phyloP scores from a whole-genome alignment of 2,797 vertebrate genomes.

The Parambassis ranga region DNA sequence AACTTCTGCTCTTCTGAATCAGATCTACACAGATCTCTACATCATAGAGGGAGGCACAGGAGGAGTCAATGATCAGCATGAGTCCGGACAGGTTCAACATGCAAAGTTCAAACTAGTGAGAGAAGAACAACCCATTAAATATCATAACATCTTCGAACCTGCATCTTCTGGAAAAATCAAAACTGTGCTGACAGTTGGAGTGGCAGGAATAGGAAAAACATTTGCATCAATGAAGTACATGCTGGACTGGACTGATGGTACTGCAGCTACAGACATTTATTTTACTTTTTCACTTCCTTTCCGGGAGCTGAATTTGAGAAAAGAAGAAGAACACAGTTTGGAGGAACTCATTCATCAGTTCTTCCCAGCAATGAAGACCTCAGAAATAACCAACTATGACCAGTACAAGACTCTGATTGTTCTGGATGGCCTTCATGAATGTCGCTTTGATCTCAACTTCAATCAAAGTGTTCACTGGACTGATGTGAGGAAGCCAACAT shows the following conservation, averaged over 20 bases:
- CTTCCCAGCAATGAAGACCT: slow-evolving; percentile 21
- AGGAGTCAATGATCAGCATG: slow-evolving; percentile 13
- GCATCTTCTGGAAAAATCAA: neutral
- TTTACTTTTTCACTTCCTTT: slow-evolving; percentile 45
- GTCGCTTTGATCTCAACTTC: neutral
- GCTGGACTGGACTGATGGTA: slow-evolving; percentile 54
- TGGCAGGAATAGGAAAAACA: slow-evolving; percentile 53
- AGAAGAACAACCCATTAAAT: slow-evolving; percentile 43
- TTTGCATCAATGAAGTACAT: slow-evolving; percentile 55
- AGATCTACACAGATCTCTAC: slow-evolving; percentile 61
- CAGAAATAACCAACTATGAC: slow-evolving; percentile 35
- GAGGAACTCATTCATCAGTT: slow-evolving; percentile 16
- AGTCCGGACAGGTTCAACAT: neutral
- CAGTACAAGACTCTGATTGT: slow-evolving; percentile 16
- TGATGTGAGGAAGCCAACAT: neutral
- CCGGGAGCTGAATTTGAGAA: slow-evolving; percentile 50
- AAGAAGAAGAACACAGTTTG: slow-evolving; percentile 21
- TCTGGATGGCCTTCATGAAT: slow-evolving; percentile 60
- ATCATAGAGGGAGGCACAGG: slow-evolving; percentile 41
- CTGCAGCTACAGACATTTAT: neutral
- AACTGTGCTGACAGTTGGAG: slow-evolving; percentile 42
- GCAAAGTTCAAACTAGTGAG: slow-evolving; percentile 33
- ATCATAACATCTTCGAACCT: slow-evolving; percentile 30
- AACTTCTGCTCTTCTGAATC: slow-evolving; percentile 23
- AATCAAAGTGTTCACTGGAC: fast-evolving